Base-by-base conservation (phyloP, 2,797 vertebrate species). In the Acestrorhynchus altus region DNA sequence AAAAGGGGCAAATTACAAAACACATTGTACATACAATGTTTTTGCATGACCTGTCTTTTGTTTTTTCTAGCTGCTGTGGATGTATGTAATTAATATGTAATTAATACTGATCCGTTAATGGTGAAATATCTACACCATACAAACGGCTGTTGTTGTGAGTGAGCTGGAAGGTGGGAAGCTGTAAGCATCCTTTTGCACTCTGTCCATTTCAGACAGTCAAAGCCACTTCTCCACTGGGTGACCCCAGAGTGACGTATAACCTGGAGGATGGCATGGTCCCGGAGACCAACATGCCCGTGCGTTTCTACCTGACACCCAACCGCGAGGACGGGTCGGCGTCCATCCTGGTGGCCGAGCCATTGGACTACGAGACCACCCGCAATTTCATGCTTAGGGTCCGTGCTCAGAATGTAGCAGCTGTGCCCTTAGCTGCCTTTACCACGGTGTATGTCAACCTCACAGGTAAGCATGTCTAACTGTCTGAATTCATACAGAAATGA, bases 221-320 rank as follows among this genome's bases (percentile, higher is more conserved):
- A 87, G 93, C 94, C 70, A 95, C 91, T 1, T 96, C 95, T 22
- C 91, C 90, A 3, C 92, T 96, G 0, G 96, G 95, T 10, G 96
- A 96, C 86, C 94, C 95, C 26, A 91, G 93, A 66, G 94, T 96
- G 65, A 96, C 94, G 0, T 96, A 97, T 60, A 96, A 93, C 84
- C 86, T 96, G 76, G 95, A 96, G 72, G 96, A 96, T 2, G 96
- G 95, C 6, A 92, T 96, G 90, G 95, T 97, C 61, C 95, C 94
- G 0, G 95, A 96, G 87, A 95, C 94, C 87, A 97, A 96, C 91
- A 95, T 96, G 94, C 96, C 96, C 0, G 90, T 96, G 42, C 93
- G 91, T 26, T 97, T 97, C 90, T 97, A 96, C 86, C 80, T 97
- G 86, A 96, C 94, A 35, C 94, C 95, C n/a, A 97, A 97, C 89